Evolutionary conservation across 2,797 vertebrate species (phyloP).

Genomic region (Orestias chungarensis): DNA sequence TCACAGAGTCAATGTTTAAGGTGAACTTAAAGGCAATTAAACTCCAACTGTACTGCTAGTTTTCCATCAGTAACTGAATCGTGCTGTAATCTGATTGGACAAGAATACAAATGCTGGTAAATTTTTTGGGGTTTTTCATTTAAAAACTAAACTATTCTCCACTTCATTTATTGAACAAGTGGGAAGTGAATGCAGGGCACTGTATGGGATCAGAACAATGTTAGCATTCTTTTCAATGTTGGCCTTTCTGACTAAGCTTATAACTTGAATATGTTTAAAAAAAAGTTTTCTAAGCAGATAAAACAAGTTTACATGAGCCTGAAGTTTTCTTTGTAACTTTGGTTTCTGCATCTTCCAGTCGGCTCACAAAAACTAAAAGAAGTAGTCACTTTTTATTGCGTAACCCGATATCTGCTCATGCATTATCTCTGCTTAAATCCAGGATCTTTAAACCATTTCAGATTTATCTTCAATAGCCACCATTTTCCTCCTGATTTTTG

Average conservation of each 20-base stretch:
- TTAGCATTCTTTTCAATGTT: not conserved
- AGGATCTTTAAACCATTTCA: conserved; percentile 13
- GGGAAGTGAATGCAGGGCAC: not conserved
- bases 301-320: not conserved
- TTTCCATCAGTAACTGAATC: too few species aligned
- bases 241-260: not conserved
- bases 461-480: conserved; percentile 9
- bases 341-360: not conserved
- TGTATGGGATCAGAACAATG: not conserved
- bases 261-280: not conserved
- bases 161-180: not conserved
- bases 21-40: too few species aligned
- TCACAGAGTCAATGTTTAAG: too few species aligned
- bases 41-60: too few species aligned
- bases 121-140: too few species aligned
- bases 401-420: conserved; percentile 2
- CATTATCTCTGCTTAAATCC: not conserved
- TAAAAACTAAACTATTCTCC: too few species aligned
- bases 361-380: conserved; percentile 2
- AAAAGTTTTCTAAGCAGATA: not conserved
- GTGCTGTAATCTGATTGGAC: too few species aligned
- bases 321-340: not conserved
- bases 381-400: not conserved
- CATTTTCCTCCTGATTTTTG: conserved; percentile 26
- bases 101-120: too few species aligned